Evolutionary conservation across 2,888 invertebrate genomes (phyloP).

Genomic region (Linnaemya vulpina): DNA sequence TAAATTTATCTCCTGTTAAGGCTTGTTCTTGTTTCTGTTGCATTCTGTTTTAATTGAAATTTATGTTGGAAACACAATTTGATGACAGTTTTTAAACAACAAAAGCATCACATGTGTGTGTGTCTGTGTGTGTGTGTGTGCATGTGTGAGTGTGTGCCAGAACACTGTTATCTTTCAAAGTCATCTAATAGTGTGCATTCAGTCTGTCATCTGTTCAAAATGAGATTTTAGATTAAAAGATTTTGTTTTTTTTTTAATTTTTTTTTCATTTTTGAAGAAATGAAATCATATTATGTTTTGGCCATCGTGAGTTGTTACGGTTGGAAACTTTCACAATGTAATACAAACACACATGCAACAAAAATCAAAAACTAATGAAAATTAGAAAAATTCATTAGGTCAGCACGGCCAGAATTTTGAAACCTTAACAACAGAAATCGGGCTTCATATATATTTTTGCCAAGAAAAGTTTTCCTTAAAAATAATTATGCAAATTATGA

Average conservation of each 20-base stretch:
- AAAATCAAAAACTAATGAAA: constrained; percentile 66
- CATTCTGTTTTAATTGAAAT: constrained; percentile 67
- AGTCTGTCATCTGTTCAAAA: constrained; percentile 49
- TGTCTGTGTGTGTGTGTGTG: background rate
- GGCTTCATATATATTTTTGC: background rate
- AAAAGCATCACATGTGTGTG: background rate
- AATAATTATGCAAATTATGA: background rate
- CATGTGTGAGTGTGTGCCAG: background rate
- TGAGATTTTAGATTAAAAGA: constrained; percentile 51
- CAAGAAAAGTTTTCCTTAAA: background rate
- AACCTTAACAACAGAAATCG: background rate
- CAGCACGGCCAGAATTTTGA: too few relatives aligned
- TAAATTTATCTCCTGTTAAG: constrained; percentile 56
- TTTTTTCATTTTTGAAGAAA: background rate
- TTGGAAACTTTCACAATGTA: constrained; percentile 5
- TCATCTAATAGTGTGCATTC: constrained; percentile 41
- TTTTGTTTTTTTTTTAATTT: constrained; percentile 12
- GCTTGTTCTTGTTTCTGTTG: constrained; percentile 17
- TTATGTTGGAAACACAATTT: constrained; percentile 62
- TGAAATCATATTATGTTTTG: background rate
- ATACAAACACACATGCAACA: constrained; percentile 6
- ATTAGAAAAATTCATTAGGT: constrained; percentile 35
- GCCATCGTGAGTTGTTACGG: constrained; percentile 14
- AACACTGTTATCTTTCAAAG: constrained; percentile 49
- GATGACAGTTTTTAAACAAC: constrained; percentile 59